Conservation (phyloP, 2,113 vertebrate genomes). For the Sminthopsis crassicaudata region DNA sequence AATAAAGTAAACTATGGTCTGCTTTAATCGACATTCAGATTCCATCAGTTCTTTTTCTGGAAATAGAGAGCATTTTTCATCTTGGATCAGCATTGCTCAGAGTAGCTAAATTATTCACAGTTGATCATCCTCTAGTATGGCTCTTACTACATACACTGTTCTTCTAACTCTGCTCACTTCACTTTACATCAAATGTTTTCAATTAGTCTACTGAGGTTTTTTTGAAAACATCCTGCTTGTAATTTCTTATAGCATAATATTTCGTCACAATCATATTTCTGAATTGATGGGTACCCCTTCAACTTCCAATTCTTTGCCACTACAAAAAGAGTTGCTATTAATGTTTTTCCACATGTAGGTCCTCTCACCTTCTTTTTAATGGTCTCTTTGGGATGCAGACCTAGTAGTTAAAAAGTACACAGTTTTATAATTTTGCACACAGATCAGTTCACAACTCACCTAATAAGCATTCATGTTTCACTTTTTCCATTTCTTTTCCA, state of each 20-base stretch:
- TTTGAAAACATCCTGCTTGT: neutral
- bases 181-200: neutral
- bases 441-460: neutral
- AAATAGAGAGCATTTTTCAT: neutral
- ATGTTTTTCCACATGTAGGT: neutral
- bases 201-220: neutral
- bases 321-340: too few relatives aligned
- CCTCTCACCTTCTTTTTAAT: neutral
- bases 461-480: neutral
- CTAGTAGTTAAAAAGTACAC: neutral
- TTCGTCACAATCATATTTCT: too few relatives aligned
- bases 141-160: too few relatives aligned
- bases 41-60: neutral
- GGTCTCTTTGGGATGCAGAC: neutral
- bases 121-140: neutral
- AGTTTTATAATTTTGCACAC: neutral
- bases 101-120: neutral
- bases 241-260: too few relatives aligned
- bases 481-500: neutral
- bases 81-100: neutral
- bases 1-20: neutral
- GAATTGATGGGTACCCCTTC: too few relatives aligned
- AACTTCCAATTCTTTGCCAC: too few relatives aligned
- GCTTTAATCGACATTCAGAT: neutral
- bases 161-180: too few relatives aligned